These are phyloP conservation scores for Crocuta crocuta DNA, from an alignment of 2,113 vertebrate species.

Conservation along the genomic window DNA sequence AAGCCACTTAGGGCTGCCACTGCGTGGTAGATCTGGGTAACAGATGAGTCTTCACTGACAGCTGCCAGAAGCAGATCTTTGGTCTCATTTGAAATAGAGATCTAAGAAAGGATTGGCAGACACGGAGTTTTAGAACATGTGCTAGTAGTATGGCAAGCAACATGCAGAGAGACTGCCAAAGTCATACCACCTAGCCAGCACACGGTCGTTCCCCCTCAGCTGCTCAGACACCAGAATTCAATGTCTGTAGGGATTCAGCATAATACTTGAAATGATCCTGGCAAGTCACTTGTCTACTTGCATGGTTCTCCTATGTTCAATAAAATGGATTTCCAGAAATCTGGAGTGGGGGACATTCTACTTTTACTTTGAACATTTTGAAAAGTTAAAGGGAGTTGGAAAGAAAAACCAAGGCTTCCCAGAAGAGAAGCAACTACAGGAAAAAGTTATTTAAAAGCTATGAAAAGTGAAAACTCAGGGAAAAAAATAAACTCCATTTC, in stretches of 20 bases:
- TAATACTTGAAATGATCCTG: neutral
- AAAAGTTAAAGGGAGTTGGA: conserved; percentile 7
- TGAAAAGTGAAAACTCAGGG: conserved; percentile 4
- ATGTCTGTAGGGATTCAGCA: neutral
- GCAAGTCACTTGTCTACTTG: neutral
- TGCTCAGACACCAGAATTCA: neutral
- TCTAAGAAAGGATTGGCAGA: conserved; percentile 84
- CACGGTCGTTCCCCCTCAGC: too few species aligned
- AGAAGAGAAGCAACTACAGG: neutral
- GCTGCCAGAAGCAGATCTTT: conserved; percentile 95
- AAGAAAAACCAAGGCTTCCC: conserved; percentile 40
- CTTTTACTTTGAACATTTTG: conserved; percentile 14
- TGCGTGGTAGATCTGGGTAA: conserved; percentile 94
- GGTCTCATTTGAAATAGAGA: conserved; percentile 96
- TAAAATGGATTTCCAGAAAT: conserved; percentile 36
- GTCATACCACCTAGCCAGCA: neutral
- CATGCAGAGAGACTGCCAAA: neutral
- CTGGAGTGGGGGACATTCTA: neutral
- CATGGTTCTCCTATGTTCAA: neutral
- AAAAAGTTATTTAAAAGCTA: conserved; percentile 27
- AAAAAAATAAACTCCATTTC: neutral
- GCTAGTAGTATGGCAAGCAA: neutral
- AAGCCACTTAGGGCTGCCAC: conserved; percentile 94
- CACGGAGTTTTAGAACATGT: conserved; percentile 19
- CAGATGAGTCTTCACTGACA: conserved; percentile 95